phyloP scores from a whole-genome alignment of 2,888 invertebrate species.

The Agonopterix alstromeriana region DNA sequence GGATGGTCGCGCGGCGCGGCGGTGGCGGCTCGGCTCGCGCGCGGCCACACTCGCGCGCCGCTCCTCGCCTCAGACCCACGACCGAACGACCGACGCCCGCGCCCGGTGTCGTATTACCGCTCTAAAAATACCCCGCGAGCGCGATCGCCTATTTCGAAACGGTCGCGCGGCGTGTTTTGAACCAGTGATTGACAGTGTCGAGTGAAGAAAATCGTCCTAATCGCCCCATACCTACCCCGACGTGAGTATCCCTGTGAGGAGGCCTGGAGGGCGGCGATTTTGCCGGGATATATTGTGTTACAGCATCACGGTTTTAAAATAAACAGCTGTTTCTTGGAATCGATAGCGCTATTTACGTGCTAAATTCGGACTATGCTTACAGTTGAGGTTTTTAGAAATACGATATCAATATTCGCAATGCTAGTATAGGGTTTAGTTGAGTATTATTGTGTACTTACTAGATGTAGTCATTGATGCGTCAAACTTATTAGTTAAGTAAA shows the following conservation, averaged over 20 bases:
- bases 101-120: constrained; percentile 74
- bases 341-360: constrained; percentile 53
- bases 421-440: no score
- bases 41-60: constrained; percentile 57
- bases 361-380: constrained; percentile 55
- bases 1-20: constrained; percentile 10
- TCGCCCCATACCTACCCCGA: constrained; percentile 39
- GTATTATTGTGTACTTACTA: no score
- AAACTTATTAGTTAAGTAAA: no score
- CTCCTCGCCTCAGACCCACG: constrained; percentile 50
- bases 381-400: constrained; percentile 39
- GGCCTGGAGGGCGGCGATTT: constrained; percentile 17
- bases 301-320: constrained; percentile 61
- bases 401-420: constrained; percentile 26
- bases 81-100: constrained; percentile 61
- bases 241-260: constrained; percentile 51
- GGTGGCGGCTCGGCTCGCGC: constrained; percentile 5
- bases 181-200: constrained; percentile 75
- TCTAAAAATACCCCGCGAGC: constrained; percentile 72
- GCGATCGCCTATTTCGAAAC: constrained; percentile 74
- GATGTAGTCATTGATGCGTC: no score
- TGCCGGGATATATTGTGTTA: constrained; percentile 37
- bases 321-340: constrained; percentile 69
- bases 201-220: constrained; percentile 60
- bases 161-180: constrained; percentile 70